A percentile compares a stretch with the other conserved stretches of the same genome.
phyloP scores from a whole-genome alignment of 2,113 vertebrate species.

The Engystomops pustulosus region DNA sequence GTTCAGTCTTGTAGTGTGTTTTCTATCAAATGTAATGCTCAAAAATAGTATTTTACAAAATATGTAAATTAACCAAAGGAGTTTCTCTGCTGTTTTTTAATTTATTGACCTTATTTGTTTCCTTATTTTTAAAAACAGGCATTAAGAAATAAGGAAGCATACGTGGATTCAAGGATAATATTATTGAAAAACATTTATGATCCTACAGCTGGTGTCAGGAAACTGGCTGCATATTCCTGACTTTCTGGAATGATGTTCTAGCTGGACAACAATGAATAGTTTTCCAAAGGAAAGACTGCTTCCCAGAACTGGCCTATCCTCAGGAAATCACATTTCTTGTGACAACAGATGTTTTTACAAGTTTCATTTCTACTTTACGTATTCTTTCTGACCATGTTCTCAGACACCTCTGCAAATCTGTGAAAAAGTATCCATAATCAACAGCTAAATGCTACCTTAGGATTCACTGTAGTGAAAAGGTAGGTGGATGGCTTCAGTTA shows the following conservation, averaged over 20 bases:
- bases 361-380: constrained; percentile 5
- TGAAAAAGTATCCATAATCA: neutral
- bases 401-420: neutral
- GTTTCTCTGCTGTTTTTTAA: too few species aligned
- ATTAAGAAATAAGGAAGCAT: too few species aligned
- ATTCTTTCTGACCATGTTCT: constrained; percentile 2
- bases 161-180: too few species aligned
- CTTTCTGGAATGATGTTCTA: constrained; percentile 38
- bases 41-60: too few species aligned
- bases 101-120: too few species aligned
- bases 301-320: constrained; percentile 48
- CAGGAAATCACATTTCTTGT: constrained; percentile 46
- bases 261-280: constrained; percentile 41
- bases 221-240: constrained; percentile 31
- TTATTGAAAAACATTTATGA: neutral
- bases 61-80: too few species aligned
- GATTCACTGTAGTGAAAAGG: neutral
- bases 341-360: constrained; percentile 40
- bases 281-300: constrained; percentile 43
- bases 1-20: too few species aligned
- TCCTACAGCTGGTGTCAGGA: constrained; percentile 15
- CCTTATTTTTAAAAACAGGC: too few species aligned
- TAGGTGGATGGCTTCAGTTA: neutral
- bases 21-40: too few species aligned
- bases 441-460: neutral